Evolutionary conservation across 2,113 vertebrate genomes (phyloP), one percentile per base, ranked within the genome.

Genomic region (Elaphurus davidianus): DNA sequence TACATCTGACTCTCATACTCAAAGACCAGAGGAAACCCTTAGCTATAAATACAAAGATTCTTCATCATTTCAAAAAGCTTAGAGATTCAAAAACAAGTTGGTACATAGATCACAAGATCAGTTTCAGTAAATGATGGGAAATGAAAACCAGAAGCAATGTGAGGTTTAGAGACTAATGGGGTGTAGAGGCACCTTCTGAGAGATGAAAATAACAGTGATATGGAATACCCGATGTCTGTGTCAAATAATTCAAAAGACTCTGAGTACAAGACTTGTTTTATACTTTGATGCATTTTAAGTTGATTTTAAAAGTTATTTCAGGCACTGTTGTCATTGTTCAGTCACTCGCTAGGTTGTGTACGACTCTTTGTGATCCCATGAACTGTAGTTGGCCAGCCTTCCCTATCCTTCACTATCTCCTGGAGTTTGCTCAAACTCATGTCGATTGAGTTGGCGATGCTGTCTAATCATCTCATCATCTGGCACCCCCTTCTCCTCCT

Each of bases 11-110:
- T 95, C 60, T 95, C 16, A 81, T 52, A n/a, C 21, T 62, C 19
- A 62, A 91, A 64, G 36, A 91, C 11, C 21, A 90, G 45, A 84
- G 64, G 83, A 86, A 84, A 85, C 27, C n/a, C 83, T 83, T 85
- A 45, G 7, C 12, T 74, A 0, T 74, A 91, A 93, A 85, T 17
- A 91, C 64, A 10, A 91, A 87, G 16, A 71, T 2, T 90, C 25
- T n/a, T 92, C 33, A 95, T n/a, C 50, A 91, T 88, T 93, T 85
- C 57, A 91, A 91, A 93, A 88, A 96, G 3, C 43, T 71, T 25
- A 27, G 27, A 71, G 43, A 93, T 95, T 79, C 10, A 55, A 57
- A 62, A 87, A 52, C 19, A 88, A 74, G 27, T 47, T 92, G 33
- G 33, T 82, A 47, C 19, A 21, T 86, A 71, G 27, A 55, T 1